Base-by-base conservation (phyloP, 1,140 invertebrate genomes). In the Drosophila takahashii region DNA sequence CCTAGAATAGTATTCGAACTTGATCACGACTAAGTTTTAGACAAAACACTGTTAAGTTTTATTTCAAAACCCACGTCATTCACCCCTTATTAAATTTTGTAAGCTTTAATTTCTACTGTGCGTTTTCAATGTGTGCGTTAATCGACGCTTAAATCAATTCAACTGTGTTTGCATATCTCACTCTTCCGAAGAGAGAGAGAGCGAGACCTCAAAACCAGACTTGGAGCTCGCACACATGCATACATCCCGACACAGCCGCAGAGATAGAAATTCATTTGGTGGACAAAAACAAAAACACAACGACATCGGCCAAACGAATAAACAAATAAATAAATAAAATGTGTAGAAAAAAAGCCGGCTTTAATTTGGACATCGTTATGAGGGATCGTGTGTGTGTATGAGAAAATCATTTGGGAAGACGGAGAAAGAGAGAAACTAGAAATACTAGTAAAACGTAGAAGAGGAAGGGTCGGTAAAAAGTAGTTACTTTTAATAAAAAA, bases 81-180 rank as follows among this genome's bases (percentile, higher is more conserved):
- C 1, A 1, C 4, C 9, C 3, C 16, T 5, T 32, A 32, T 50
- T 50, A 9, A n/a, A 1, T 5, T 16, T 32, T 32, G 0, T 16
- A 5, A 15, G 3, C 7, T 15, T 9, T 15, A 16, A 29, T 15
- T 10, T 8, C 44, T 44, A 34, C 59, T 18, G 34, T 64, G 16
- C 27, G 10, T 4, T 67, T 26, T 53, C 5, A 60, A 18, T 67
- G 84, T 89, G 41, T 87, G 79, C 57, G 69, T 87, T 87, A 81
- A 86, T 86, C 81, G 75, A 69, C 83, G 83, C 84, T 83, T 86
- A 79, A 87, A 79, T 86, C 75, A 83, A 87, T 83, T 87, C 76
- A 69, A 77, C 51, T 81, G 83, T 87, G 83, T 86, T 87, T 86
- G 81, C 84, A 86, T 89, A 87, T 71, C 60, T 37, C 56, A 37